Evolutionary conservation across 2,113 vertebrate species (phyloP), one percentile per base, ranked within the genome.

Genomic region (Chaetodon trifascialis): DNA sequence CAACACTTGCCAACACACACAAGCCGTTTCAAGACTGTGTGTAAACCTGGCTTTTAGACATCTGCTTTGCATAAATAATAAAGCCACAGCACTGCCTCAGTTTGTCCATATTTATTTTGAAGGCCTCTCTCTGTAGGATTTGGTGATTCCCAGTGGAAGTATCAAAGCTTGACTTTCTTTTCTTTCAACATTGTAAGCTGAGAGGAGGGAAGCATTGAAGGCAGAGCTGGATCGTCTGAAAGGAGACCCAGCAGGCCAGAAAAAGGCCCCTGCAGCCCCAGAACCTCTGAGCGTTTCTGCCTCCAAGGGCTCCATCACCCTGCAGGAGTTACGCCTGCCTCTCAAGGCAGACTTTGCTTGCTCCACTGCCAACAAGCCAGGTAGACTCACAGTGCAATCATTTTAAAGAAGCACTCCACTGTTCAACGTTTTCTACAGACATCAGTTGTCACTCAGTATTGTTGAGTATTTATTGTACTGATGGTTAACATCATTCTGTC

Each of bases 311-410:
- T 97, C 96, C 46, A 91, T 99, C 83, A 95, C 94, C 11, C 90
- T 99, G 83, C 97, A 96, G 73, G 98, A 99, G 86, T 91, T 99
- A 2, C 96, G 97, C 38, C 94, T 99, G 79, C 98, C 98, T 84
- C 96, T 99, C 1, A 99, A 99, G 93, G 97, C 98, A 19, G 98
- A 99, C 65, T 99, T 99, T 90, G 96, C 99, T 7, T 99, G 98
- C 44, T 94, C 97, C 62, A 94, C 94, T 0, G 94, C 90, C 83
- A 97, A 97, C 89, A 98, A 96, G 83, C 95, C 97, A 94, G 97
- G 98, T 99, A 94, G 0, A 15, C 4, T 21, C 17, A 36, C 38
- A 15, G 25, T 38, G 0, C 59, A 25, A 30, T 30, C 1, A 30
- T 30, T 59, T 59, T 38, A 38, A 36, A 46, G 25, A 8, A 15